A percentile compares a stretch with the other conserved stretches of the same genome.
These are phyloP conservation scores for Sporophila hypoxantha DNA, from an alignment of 2,113 vertebrate species.

Conservation along the genomic window DNA sequence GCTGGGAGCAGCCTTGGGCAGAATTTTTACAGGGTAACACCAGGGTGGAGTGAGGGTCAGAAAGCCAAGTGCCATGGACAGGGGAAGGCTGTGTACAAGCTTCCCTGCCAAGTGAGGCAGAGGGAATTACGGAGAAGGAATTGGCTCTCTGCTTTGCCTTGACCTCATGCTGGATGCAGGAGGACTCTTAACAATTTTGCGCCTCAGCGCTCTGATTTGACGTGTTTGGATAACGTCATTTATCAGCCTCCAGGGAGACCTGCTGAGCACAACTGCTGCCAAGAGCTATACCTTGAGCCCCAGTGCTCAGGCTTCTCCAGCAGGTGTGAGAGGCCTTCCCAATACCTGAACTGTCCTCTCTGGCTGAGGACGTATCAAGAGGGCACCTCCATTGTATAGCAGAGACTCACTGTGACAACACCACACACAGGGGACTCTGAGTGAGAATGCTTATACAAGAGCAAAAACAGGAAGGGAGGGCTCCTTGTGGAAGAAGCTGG, in stretches of 20 bases:
- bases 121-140: background rate
- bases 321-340: rapidly evolving
- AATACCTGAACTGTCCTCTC: background rate
- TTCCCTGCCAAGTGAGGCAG: conserved; percentile 22
- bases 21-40: background rate
- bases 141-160: background rate
- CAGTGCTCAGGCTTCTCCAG: background rate
- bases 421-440: background rate
- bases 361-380: rapidly evolving
- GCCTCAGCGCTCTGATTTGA: background rate
- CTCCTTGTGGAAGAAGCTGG: rapidly evolving
- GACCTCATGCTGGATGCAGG: background rate
- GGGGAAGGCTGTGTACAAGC: background rate
- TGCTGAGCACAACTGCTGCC: background rate
- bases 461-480: background rate
- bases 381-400: background rate
- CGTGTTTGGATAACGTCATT: background rate
- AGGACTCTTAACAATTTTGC: background rate
- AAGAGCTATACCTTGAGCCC: background rate
- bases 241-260: background rate
- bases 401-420: background rate
- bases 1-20: background rate
- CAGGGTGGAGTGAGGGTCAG: background rate
- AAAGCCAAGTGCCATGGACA: background rate
- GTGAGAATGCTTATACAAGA: background rate